These are phyloP conservation scores for Rhynchotus rufescens DNA, from an alignment of 2,797 vertebrate species.

Conservation along the genomic window DNA sequence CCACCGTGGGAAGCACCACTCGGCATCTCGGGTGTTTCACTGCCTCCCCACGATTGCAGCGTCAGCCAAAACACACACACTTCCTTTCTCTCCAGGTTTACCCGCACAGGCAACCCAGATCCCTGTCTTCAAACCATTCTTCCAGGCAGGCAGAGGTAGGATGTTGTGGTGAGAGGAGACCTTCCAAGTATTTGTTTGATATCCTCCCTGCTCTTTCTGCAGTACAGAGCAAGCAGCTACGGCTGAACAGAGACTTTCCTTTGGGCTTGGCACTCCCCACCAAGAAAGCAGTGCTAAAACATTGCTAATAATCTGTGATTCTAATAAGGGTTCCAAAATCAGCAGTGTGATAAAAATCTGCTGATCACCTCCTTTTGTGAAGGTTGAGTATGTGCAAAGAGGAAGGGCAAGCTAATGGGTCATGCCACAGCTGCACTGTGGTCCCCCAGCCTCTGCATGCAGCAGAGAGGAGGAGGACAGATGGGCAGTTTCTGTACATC, in stretches of 20 bases:
- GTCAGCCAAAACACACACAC: background rate
- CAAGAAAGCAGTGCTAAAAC: background rate
- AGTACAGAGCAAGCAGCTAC: background rate
- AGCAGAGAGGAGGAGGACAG: background rate
- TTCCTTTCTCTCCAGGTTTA: background rate
- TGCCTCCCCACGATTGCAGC: no score
- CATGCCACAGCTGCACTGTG: background rate
- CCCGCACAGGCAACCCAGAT: fast-evolving
- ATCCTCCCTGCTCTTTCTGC: background rate
- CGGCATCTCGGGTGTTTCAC: background rate
- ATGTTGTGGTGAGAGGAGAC: background rate
- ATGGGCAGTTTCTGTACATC: background rate
- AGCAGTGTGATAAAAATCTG: background rate
- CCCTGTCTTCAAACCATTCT: background rate
- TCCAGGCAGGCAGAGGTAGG: no score
- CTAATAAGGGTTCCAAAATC: background rate
- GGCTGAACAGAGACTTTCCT: background rate
- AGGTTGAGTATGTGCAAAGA: background rate
- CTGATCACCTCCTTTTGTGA: background rate
- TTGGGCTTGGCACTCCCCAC: no score
- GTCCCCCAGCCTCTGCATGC: background rate
- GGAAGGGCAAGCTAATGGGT: background rate
- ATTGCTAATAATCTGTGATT: background rate
- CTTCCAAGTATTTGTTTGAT: no score
- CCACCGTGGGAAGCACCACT: background rate